Evolutionary conservation across 1,140 invertebrate genomes (phyloP), one percentile per base, ranked within the genome.

Genomic region (Schlechtendalia chinensis): DNA sequence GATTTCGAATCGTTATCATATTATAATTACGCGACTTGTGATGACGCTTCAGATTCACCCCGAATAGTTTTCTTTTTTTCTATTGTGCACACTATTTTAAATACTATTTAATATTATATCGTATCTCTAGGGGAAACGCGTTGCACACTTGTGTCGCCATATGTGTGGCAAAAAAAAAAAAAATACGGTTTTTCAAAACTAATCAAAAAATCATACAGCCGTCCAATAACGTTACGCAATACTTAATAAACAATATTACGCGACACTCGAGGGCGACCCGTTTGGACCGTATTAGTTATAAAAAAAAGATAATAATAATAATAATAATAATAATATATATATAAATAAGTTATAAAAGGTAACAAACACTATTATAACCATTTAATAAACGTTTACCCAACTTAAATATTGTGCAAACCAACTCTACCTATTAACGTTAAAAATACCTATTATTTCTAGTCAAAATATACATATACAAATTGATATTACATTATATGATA

Each of bases 381-480:
- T 72, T 72, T 72, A 12, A 71, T 71, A 24, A 53, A 71, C 32
- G 32, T 39, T 39, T 71, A n/a, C n/a, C n/a, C 50, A 53, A 19
- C n/a, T n/a, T n/a, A n/a, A n/a, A n/a, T n/a, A 71, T 29, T 27
- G 47, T 54, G 69, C 69, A 54, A 72, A 72, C 50, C 1, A 54
- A 72, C 47, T 8, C 32, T 72, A 72, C 24, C 54, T 75, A 56
- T 59, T 39, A 8, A 39, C n/a, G 39, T 39, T 12, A 50, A 50
- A 6, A 59, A 29, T 77, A 77, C 74, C 53, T 79, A 79, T 79
- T 79, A 45, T 79, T 45, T 79, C 75, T 79, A 79, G 75, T 79
- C 75, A 79, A 79, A 79, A 39, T 39, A 39, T 63, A 47, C 61
- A 45, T 79, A 61, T 79, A 47, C 3, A 45, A 61, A 77, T 67